These are phyloP conservation scores for Cotesia congregata DNA, from an alignment of 2,888 invertebrate genomes.

Conservation along the genomic window DNA sequence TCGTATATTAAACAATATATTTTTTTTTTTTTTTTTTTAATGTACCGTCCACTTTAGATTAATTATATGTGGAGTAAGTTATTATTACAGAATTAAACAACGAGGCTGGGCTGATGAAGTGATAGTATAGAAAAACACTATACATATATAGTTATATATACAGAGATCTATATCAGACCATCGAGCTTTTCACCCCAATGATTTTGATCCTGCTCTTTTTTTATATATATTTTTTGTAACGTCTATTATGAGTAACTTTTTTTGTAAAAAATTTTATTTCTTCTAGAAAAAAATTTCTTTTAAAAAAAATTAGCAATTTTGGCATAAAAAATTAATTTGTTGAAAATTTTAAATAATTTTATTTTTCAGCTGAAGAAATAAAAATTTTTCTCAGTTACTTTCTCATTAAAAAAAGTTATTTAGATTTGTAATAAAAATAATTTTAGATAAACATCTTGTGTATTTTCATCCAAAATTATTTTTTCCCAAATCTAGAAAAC, in stretches of 20 bases:
- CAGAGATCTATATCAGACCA: neutral
- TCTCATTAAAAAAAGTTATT: no score
- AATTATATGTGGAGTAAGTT: slow-evolving; percentile 16
- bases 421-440: no score
- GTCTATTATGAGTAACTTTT: neutral
- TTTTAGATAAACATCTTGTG: no score
- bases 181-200: neutral
- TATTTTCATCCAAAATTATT: no score
- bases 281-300: no score
- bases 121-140: slow-evolving; percentile 61
- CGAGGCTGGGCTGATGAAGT: slow-evolving; percentile 57
- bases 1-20: slow-evolving; percentile 17
- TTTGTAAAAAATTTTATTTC: neutral
- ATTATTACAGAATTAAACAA: slow-evolving; percentile 33
- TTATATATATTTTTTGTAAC: neutral
- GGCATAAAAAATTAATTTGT: no score
- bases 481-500: no score
- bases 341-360: no score
- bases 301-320: no score
- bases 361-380: no score
- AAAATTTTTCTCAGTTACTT: no score
- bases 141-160: slow-evolving; percentile 47
- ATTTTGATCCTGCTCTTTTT: neutral
- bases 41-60: slow-evolving; percentile 25
- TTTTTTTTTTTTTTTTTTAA: slow-evolving; percentile 22